Evolutionary conservation across 2,888 invertebrate genomes (phyloP), one percentile per base, ranked within the genome.

Genomic region (Ypsolopha scabrella): DNA sequence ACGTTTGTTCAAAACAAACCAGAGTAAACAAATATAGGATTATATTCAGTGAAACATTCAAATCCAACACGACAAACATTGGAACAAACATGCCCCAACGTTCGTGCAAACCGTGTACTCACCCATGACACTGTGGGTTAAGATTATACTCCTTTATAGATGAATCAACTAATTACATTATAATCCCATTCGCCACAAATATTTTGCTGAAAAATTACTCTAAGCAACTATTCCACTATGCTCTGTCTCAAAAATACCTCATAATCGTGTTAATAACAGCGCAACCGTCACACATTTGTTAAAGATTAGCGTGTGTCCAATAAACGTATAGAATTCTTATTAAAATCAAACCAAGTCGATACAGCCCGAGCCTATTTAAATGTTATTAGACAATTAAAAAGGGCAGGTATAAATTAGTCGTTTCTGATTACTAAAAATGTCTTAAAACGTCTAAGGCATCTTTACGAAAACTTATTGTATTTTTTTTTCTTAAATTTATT

Each of bases 1-100:
- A 13, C 36, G 11, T 43, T 36, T 43, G 8, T 64, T 58, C 57
- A 82, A 83, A 85, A 75, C 64, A 85, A 81, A 83, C 79, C 74
- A 81, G 75, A 72, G 70, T 75, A 78, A 83, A 85, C 85, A 85
- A 85, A 85, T 83, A 83, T 81, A 85, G 82, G 83, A 85, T 85
- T 85, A 85, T 85, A 85, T 85, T 85, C 76, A 83, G 73, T 76
- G 80, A 81, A 83, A 85, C 81, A 80, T 80, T 82, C 67, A 77
- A 80, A 77, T 75, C 79, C 80, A 80, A 79, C 75, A 75, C 67
- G 69, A 70, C 72, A 76, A 75, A 76, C 77, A 68, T 70, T 65
- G 74, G 74, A 67, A 44, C 24, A 14, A 36, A 50, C 67, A 65
- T 37, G 58, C 57, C 64, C 74, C 73, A 71, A 65, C 59, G 77